Evolutionary conservation across 1,140 invertebrate species (phyloP).

Genomic region (Druon quercuslanigerum): DNA sequence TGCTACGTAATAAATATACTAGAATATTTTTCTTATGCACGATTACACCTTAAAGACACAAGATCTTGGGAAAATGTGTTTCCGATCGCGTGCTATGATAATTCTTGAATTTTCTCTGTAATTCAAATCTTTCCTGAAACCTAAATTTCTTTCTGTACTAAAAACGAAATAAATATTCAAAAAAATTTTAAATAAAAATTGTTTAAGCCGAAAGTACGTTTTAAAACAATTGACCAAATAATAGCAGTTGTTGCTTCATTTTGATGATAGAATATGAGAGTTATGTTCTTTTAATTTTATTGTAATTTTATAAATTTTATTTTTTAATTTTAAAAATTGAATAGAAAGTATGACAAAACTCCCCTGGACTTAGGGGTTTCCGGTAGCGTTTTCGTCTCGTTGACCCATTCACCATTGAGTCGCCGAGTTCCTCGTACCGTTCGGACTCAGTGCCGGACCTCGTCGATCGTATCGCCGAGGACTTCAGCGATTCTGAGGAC

Average conservation of each 20-base stretch:
- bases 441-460: constrained; percentile 69
- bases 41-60: neutral
- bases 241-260: no score
- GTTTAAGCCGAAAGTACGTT: no score
- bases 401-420: constrained; percentile 70
- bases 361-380: neutral
- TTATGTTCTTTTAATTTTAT: neutral
- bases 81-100: constrained; percentile 17
- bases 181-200: no score
- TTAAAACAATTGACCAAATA: no score
- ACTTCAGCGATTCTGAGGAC: constrained; percentile 63
- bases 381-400: constrained; percentile 25
- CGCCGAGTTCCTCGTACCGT: constrained; percentile 71
- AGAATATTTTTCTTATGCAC: neutral
- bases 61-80: constrained; percentile 21
- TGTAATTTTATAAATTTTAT: neutral
- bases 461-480: constrained; percentile 46
- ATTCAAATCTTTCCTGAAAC: constrained; percentile 11
- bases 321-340: neutral
- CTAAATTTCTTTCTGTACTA: neutral
- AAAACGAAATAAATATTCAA: neutral
- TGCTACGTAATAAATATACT: neutral
- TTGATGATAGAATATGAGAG: no score
- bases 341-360: neutral
- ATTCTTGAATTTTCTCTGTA: constrained; percentile 12